Conservation (phyloP, 2,797 vertebrate species). For the Semaprochilodus insignis region DNA sequence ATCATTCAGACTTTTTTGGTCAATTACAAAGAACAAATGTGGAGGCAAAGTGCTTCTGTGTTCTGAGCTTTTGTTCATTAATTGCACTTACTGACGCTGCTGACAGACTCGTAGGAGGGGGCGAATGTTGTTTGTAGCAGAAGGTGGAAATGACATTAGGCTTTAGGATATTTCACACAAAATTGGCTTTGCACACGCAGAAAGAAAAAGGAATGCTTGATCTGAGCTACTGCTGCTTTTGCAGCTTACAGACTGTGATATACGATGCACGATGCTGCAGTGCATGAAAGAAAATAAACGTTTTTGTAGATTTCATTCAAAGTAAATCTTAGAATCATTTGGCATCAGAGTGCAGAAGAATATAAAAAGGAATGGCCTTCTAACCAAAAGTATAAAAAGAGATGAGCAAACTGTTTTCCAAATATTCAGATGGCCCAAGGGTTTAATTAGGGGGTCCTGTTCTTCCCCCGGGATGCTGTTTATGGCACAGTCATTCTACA, state of each 20-base stretch:
- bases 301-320: neutral
- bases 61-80: conserved; percentile 27
- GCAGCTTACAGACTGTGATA: neutral
- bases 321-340: neutral
- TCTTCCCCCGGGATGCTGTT: too few species aligned
- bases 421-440: too few species aligned
- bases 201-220: neutral
- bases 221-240: neutral
- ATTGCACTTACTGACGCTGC: conserved; percentile 24
- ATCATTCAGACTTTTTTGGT: conserved; percentile 1
- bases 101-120: conserved; percentile 15
- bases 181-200: neutral
- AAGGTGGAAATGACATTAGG: conserved; percentile 7
- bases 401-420: neutral
- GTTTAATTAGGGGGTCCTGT: too few species aligned
- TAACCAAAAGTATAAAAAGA: neutral
- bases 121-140: neutral
- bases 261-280: neutral
- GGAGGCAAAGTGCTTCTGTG: conserved; percentile 32
- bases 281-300: neutral
- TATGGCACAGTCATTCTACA: neutral
- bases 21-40: conserved; percentile 29
- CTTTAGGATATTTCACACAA: conserved; percentile 23
- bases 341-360: too few species aligned
- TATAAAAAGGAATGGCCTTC: neutral